phyloP scores from a whole-genome alignment of 2,113 vertebrate species.

The Apteryx owenii region DNA sequence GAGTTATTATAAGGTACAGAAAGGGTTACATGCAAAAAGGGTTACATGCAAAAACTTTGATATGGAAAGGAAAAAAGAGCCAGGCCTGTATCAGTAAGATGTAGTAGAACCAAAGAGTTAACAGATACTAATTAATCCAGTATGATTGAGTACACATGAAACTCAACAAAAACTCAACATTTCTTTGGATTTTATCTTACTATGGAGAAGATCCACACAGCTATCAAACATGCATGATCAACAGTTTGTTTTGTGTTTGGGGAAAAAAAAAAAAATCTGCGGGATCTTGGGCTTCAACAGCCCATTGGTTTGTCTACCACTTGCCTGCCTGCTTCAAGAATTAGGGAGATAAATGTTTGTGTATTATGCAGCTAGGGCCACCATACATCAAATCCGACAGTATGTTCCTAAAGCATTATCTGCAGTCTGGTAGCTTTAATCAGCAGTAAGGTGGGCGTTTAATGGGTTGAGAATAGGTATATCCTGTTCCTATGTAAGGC shows the following conservation, averaged over 20 bases:
- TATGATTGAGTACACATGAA: background rate
- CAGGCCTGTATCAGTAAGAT: background rate
- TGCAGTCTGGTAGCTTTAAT: background rate
- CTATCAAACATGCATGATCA: background rate
- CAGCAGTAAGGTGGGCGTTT: background rate
- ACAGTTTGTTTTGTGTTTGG: background rate
- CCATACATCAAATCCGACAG: background rate
- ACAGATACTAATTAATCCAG: background rate
- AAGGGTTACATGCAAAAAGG: background rate
- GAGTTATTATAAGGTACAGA: background rate
- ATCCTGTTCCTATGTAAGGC: fast-evolving
- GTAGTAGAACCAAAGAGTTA: background rate
- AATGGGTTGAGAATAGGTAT: background rate
- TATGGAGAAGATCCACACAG: background rate
- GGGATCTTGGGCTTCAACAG: background rate
- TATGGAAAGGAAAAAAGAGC: background rate
- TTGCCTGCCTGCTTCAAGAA: background rate
- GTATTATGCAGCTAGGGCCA: background rate
- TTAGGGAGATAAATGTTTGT: background rate
- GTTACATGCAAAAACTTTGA: background rate
- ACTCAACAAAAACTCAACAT: background rate
- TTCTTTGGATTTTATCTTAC: background rate
- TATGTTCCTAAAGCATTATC: background rate
- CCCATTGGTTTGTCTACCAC: background rate
- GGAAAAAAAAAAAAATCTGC: background rate